A percentile compares a stretch with the other conserved stretches of the same genome.
phyloP scores from a whole-genome alignment of 1,140 invertebrate genomes.

The Tetramorium simillimum region DNA sequence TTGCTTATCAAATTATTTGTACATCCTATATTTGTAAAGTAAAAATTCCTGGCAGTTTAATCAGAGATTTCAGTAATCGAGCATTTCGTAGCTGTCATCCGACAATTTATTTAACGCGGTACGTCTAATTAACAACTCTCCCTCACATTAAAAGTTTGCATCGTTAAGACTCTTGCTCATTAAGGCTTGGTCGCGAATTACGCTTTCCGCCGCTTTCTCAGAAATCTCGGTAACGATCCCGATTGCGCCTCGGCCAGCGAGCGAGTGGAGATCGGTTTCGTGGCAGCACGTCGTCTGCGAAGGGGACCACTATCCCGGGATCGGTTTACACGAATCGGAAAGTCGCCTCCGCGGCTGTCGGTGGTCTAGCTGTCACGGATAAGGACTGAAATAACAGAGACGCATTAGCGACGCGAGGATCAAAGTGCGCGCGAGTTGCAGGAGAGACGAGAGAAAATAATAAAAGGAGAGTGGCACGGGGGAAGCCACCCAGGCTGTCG shows the following conservation, averaged over 20 bases:
- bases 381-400: constrained; percentile 84
- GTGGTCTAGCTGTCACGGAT: constrained; percentile 74
- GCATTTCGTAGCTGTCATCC: constrained; percentile 30
- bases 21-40: neutral
- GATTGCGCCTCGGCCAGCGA: constrained; percentile 8
- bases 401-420: constrained; percentile 83
- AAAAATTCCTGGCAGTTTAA: neutral
- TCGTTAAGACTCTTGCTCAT: constrained; percentile 33
- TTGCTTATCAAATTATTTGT: neutral
- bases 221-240: constrained; percentile 38
- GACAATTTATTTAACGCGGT: constrained; percentile 18
- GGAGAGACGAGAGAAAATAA: constrained; percentile 70
- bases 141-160: constrained; percentile 28
- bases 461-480: constrained; percentile 79
- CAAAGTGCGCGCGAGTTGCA: constrained; percentile 76
- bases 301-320: constrained; percentile 45
- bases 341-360: constrained; percentile 57
- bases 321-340: constrained; percentile 75
- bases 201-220: constrained; percentile 30
- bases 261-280: constrained; percentile 46
- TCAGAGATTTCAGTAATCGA: neutral
- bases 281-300: constrained; percentile 34
- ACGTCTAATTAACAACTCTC: constrained; percentile 41
- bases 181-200: constrained; percentile 29
- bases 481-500: constrained; percentile 82